phyloP scores from a whole-genome alignment of 2,797 vertebrate genomes.

The Thripadectes ignobilis region DNA sequence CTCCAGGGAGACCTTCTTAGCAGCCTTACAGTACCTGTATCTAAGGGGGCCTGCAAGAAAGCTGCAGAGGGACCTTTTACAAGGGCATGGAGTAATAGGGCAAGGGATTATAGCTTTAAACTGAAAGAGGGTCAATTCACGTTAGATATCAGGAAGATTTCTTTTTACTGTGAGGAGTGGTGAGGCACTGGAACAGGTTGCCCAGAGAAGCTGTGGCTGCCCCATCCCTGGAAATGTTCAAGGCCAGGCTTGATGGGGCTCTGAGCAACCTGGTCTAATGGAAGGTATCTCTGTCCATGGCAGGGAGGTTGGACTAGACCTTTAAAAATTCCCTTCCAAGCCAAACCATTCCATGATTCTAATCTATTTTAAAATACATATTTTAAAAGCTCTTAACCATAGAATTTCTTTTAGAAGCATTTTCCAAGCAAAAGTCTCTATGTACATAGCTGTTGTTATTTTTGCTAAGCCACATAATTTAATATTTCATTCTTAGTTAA shows the following conservation, averaged over 20 bases:
- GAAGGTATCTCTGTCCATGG: fast-evolving
- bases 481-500: neutral
- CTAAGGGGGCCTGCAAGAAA: neutral
- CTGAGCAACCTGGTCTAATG: neutral
- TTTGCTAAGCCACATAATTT: constrained; percentile 22
- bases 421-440: neutral
- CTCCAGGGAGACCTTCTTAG: neutral
- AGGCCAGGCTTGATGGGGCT: neutral
- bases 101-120: neutral
- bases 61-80: neutral
- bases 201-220: neutral
- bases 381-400: neutral
- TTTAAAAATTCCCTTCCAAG: neutral
- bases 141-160: neutral
- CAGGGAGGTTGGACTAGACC: neutral
- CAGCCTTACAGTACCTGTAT: neutral
- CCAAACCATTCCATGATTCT: neutral
- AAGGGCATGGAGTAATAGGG: neutral
- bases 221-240: neutral
- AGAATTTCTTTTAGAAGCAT: neutral
- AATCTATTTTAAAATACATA: neutral
- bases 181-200: neutral
- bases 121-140: neutral
- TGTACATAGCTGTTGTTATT: neutral
- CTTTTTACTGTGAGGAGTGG: neutral